A percentile compares a stretch with the other conserved stretches of the same genome.
Evolutionary conservation across 2,113 vertebrate species (phyloP).

Genomic region (Chunga burmeisteri): DNA sequence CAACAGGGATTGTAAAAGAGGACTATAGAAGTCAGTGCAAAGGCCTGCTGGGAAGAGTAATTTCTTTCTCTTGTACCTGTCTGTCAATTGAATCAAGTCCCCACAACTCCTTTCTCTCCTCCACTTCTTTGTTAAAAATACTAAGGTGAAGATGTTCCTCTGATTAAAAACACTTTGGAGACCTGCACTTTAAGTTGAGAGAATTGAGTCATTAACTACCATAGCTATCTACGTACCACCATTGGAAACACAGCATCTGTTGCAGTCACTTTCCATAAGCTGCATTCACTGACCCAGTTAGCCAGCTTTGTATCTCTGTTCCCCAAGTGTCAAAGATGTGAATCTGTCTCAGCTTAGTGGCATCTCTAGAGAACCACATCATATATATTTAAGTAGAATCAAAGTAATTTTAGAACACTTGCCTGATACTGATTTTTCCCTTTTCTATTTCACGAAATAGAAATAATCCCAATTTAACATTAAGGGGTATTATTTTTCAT

Average conservation of each 20-base stretch:
- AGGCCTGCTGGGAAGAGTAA: neutral
- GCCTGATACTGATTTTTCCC: neutral
- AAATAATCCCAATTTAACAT: neutral
- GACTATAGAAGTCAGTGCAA: neutral
- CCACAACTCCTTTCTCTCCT: neutral
- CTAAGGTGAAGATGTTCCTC: neutral
- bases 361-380: neutral
- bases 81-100: neutral
- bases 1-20: neutral
- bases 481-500: neutral
- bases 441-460: neutral
- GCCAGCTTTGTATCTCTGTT: neutral
- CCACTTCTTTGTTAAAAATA: neutral
- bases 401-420: neutral
- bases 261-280: conserved; percentile 11
- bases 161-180: neutral
- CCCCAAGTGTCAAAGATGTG: neutral
- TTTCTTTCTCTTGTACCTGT: neutral
- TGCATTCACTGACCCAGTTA: neutral
- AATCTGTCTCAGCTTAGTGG: neutral
- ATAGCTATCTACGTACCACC: neutral
- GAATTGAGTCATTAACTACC: neutral
- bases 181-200: neutral
- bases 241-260: conserved; percentile 15
- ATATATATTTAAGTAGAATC: neutral